phyloP scores from a whole-genome alignment of 2,113 vertebrate species.

The Synchiropus splendidus region DNA sequence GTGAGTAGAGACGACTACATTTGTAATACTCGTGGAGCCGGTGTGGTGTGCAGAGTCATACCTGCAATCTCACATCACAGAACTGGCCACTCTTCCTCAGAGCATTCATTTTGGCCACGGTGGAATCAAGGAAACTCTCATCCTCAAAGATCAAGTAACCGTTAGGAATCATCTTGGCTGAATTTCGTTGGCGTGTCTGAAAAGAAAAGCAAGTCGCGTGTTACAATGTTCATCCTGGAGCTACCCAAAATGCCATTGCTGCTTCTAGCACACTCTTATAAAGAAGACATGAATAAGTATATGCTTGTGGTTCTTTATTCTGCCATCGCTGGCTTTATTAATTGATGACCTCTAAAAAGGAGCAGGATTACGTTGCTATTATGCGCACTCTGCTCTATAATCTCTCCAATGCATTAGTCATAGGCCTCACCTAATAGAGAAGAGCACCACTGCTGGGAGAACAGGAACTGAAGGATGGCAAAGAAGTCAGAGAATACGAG shows the following conservation, averaged over 20 bases:
- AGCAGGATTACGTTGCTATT: constrained; percentile 34
- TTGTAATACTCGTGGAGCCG: neutral
- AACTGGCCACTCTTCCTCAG: constrained; percentile 97
- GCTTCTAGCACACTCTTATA: neutral
- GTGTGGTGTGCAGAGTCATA: constrained; percentile 35
- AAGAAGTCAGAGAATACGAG: constrained; percentile 47
- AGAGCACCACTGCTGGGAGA: constrained; percentile 37
- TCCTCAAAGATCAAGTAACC: constrained; percentile 98
- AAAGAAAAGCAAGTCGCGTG: neutral
- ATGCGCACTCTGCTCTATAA: constrained; percentile 28
- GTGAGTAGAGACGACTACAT: too few species aligned
- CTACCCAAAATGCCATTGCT: neutral
- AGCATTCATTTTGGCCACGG: constrained; percentile 97
- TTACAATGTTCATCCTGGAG: neutral
- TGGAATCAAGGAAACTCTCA: constrained; percentile 94
- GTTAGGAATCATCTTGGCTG: constrained; percentile 88
- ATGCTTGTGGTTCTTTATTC: neutral
- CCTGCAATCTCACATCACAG: constrained; percentile 97
- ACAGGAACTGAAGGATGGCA: constrained; percentile 47
- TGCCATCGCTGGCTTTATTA: constrained; percentile 13
- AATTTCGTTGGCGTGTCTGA: constrained; percentile 37
- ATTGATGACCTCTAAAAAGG: constrained; percentile 19
- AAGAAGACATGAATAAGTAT: neutral
- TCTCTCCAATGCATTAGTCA: constrained; percentile 38
- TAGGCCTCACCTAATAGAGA: constrained; percentile 70